phyloP scores from a whole-genome alignment of 2,113 vertebrate species.

The Psephotus haematonotus region DNA sequence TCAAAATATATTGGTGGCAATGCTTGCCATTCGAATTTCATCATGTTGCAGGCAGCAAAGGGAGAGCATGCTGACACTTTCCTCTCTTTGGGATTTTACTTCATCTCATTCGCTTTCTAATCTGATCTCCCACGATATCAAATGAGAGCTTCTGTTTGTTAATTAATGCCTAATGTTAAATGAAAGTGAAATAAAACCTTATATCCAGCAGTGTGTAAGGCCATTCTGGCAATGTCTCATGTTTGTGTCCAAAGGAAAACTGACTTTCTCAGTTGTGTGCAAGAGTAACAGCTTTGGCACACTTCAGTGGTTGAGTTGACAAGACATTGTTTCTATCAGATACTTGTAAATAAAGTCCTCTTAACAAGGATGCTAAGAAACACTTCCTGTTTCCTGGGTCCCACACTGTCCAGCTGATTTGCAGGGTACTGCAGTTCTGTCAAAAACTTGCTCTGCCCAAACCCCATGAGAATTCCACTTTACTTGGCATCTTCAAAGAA shows the following conservation, averaged over 20 bases:
- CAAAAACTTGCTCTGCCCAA: slow-evolving; percentile 12
- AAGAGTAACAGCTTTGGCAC: background rate
- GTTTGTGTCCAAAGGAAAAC: background rate
- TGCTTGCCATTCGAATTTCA: slow-evolving; percentile 1
- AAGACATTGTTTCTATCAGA: background rate
- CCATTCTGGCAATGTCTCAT: background rate
- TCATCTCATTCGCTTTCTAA: background rate
- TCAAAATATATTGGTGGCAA: background rate
- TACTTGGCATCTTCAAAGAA: background rate
- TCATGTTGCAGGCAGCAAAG: background rate
- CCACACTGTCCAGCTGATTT: background rate
- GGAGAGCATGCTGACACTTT: background rate
- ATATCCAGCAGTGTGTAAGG: background rate
- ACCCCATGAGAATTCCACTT: background rate
- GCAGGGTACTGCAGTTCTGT: background rate
- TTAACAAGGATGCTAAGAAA: background rate
- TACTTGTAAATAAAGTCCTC: background rate
- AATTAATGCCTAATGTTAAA: background rate
- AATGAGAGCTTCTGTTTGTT: background rate
- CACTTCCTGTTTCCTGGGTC: background rate
- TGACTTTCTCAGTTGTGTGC: background rate
- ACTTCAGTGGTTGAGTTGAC: background rate
- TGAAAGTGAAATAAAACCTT: background rate
- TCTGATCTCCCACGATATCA: background rate
- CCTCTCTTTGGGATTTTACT: background rate